These are phyloP conservation scores for Bemisia tabaci DNA, from an alignment of 1,140 invertebrate species.

Conservation along the genomic window DNA sequence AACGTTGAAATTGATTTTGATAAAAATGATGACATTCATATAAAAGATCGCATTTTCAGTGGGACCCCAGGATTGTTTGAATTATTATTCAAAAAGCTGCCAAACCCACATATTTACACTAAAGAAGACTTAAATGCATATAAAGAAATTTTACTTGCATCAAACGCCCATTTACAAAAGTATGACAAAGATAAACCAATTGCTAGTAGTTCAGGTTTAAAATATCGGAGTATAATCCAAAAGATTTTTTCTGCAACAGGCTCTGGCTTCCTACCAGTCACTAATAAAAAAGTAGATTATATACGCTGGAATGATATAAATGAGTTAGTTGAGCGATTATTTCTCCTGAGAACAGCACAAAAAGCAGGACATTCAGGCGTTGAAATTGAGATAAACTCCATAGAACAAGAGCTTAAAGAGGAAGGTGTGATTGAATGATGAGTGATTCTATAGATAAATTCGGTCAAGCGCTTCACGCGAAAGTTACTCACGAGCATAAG, in stretches of 20 bases:
- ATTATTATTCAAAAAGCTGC: neutral
- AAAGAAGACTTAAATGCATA: neutral
- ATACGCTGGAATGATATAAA: neutral
- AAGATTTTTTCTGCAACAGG: neutral
- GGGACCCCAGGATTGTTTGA: neutral
- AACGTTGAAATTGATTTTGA: neutral
- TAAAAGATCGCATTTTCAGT: neutral
- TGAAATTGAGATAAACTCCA: neutral
- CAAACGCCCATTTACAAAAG: neutral
- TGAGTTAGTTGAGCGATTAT: neutral
- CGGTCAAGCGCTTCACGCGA: no score
- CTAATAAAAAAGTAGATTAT: neutral
- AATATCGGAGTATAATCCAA: neutral
- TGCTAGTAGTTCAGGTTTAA: neutral
- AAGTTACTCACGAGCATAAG: no score
- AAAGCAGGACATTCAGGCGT: neutral
- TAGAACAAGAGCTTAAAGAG: neutral
- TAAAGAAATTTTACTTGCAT: neutral
- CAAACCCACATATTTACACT: neutral
- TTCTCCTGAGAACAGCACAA: neutral
- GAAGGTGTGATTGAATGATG: conserved; percentile 15
- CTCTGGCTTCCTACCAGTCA: neutral
- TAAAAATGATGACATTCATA: neutral
- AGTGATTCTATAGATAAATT: no score
- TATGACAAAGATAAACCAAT: neutral